Percentiles rank a stretch among this genome's conserved stretches.
Conservation (phyloP, 1,140 invertebrate species). For the Calliphora vicina region DNA sequence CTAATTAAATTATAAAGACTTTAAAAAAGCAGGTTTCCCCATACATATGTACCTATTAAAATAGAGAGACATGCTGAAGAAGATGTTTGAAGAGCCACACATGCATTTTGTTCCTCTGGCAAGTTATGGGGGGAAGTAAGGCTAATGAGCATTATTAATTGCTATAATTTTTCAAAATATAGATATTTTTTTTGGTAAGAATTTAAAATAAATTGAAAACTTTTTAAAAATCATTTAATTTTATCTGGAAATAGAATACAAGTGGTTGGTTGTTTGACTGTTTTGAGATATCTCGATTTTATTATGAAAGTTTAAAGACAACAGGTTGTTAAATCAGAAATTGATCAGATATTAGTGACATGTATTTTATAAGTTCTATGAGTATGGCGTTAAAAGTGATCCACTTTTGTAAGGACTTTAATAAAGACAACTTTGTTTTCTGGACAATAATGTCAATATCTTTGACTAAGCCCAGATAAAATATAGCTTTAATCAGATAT, state of each 20-base stretch:
- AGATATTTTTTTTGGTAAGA: background rate
- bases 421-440: no score
- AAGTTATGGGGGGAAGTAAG: background rate
- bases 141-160: slow-evolving; percentile 31
- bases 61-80: background rate
- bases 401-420: no score
- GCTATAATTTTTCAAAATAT: slow-evolving; percentile 12
- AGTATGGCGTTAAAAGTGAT: no score
- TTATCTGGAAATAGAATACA: background rate
- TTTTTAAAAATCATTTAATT: slow-evolving; percentile 16
- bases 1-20: slow-evolving; percentile 31
- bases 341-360: no score
- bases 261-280: background rate
- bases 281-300: background rate
- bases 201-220: slow-evolving; percentile 22
- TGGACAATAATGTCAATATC: no score
- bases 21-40: background rate
- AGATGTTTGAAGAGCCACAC: background rate
- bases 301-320: no score
- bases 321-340: no score
- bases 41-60: background rate
- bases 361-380: no score
- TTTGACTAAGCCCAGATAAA: no score
- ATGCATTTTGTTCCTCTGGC: background rate
- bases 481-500: no score